Conservation (phyloP, 1,140 invertebrate genomes). For the Octopus sinensis region DNA sequence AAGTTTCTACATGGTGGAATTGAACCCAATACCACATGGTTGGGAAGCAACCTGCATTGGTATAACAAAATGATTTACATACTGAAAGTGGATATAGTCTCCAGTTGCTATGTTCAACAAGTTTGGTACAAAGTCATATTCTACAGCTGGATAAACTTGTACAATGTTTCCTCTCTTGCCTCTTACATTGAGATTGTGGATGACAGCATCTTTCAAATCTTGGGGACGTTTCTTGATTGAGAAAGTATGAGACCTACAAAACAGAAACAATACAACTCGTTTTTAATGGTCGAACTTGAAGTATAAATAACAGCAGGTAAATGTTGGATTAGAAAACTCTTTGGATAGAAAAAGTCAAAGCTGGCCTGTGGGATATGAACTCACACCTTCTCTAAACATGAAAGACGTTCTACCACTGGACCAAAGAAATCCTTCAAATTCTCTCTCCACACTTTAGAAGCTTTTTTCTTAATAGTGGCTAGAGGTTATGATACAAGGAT, state of each 20-base stretch:
- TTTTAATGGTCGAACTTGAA: neutral
- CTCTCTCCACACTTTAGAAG: no score
- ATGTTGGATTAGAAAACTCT: no score
- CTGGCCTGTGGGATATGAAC: no score
- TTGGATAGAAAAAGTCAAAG: no score
- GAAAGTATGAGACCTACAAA: constrained; percentile 48
- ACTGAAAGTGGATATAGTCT: constrained; percentile 56
- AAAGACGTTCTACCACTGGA: no score
- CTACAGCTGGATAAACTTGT: constrained; percentile 53
- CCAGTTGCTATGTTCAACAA: constrained; percentile 37
- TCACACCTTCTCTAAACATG: no score
- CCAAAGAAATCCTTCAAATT: no score
- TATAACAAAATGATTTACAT: constrained; percentile 24
- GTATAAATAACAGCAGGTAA: neutral
- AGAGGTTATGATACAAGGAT: no score
- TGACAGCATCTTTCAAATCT: constrained; percentile 26
- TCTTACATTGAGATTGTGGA: constrained; percentile 53
- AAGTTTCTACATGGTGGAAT: no score
- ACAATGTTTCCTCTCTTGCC: constrained; percentile 57
- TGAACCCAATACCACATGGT: no score
- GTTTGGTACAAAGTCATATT: constrained; percentile 56
- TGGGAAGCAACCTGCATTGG: no score
- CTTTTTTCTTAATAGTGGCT: no score
- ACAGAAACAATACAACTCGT: neutral
- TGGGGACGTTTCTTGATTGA: constrained; percentile 38